phyloP scores from a whole-genome alignment of 2,797 vertebrate species.

The Melanotaenia parkinsoni region DNA sequence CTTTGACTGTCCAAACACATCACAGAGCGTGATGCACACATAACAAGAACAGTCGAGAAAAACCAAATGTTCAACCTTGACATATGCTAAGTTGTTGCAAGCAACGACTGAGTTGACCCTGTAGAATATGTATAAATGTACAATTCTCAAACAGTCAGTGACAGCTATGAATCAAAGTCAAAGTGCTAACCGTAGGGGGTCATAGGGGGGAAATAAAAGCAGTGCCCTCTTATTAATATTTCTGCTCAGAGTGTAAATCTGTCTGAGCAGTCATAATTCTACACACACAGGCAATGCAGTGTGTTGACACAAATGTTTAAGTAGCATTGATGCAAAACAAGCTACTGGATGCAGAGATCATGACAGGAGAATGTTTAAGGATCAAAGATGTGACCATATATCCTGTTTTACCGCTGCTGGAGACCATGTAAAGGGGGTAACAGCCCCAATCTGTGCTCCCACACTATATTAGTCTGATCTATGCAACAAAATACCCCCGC shows the following conservation, averaged over 20 bases:
- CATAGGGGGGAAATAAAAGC: constrained; percentile 35
- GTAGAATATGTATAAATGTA: constrained; percentile 35
- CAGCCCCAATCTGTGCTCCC: constrained; percentile 16
- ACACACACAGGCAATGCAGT: constrained; percentile 11
- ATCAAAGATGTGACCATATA: constrained; percentile 8
- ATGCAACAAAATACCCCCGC: constrained; percentile 14
- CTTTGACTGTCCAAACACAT: constrained; percentile 44
- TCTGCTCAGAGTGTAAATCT: constrained; percentile 17
- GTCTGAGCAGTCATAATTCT: constrained; percentile 35
- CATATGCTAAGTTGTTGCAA: constrained; percentile 40
- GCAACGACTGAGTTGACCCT: constrained; percentile 23
- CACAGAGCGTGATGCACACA: constrained; percentile 11
- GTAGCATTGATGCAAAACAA: constrained; percentile 31
- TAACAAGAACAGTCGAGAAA: constrained; percentile 26
- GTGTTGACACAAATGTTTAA: constrained; percentile 37
- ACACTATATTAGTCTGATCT: constrained; percentile 30
- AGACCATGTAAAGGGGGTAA: constrained; percentile 11
- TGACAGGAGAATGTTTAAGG: constrained; percentile 14
- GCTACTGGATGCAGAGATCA: constrained; percentile 23
- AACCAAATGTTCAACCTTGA: constrained; percentile 50
- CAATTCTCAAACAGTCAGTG: constrained; percentile 40
- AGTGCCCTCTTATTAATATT: constrained; percentile 34
- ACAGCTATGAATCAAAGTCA: constrained; percentile 33
- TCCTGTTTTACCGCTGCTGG: constrained; percentile 11
- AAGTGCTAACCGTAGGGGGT: constrained; percentile 41